Evolutionary conservation across 2,888 invertebrate genomes (phyloP), one percentile per base, ranked within the genome.

Genomic region (Volucella inanis): DNA sequence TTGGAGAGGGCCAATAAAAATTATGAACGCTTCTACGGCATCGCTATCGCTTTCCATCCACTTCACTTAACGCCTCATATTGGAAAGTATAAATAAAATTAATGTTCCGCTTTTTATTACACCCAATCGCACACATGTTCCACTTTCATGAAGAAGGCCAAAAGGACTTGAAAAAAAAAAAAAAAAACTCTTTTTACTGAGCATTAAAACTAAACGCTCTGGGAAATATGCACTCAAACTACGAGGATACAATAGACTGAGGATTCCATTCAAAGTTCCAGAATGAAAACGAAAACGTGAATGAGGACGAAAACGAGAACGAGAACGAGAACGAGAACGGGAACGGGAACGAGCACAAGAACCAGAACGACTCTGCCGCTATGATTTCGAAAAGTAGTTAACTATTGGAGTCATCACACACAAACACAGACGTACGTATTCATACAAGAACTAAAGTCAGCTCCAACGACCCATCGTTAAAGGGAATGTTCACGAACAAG

Each of bases 1-100:
- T 74, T 47, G 39, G 39, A 38, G 38, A 31, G 31, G 31, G 57
- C 31, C 74, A 78, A 79, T 84, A 79, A 84, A 84, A 84, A 70
- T 84, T 82, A 84, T 84, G 75, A 84, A 65, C 70, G 68, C 83
- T 74, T 47, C 18, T 49, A 10, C 62, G 41, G 45, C 39, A 47
- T 55, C 11, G 67, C 68, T 79, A 79, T 84, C 75, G 76, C 76
- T 71, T 84, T 76, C 62, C 81, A 81, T 76, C 67, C 81, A 85
- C 72, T 81, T 81, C 85, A 81, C 85, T 85, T 85, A 85, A 85
- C 76, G 81, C 81, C 76, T 72, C 67, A 55, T 77, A 76, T 85
- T 85, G 71, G 55, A 77, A 77, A 77, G 62, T 75, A 81, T 81
- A 81, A 85, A 85, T 81, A 85, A 85, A 85, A 85, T 84, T 76